phyloP scores from a whole-genome alignment of 2,113 vertebrate genomes.

The Crotophaga sulcirostris region DNA sequence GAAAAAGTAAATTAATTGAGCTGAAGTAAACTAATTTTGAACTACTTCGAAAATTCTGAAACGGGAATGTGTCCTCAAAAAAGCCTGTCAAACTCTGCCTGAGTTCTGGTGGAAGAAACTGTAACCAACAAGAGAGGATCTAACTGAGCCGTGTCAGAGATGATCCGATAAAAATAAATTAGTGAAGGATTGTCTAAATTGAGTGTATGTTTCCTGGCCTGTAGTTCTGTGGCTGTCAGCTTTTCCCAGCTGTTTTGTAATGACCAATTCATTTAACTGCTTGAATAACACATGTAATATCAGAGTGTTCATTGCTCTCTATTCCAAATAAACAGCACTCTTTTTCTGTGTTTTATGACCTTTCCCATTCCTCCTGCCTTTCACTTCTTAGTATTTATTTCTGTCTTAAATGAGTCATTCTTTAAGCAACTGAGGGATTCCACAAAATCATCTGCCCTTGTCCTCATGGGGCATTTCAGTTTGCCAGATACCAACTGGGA shows the following conservation, averaged over 20 bases:
- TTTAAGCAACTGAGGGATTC: no score
- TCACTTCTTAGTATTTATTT: neutral
- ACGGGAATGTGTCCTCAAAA: neutral
- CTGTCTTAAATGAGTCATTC: neutral
- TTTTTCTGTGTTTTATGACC: neutral
- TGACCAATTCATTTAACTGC: neutral
- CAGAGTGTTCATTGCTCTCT: neutral
- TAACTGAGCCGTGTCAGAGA: neutral
- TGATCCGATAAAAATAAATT: neutral
- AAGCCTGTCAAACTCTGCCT: neutral
- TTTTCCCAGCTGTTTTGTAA: neutral
- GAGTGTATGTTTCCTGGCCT: neutral
- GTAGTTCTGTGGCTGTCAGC: neutral
- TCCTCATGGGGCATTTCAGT: no score
- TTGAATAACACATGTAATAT: neutral
- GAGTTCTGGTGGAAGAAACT: neutral
- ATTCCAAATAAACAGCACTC: rapidly evolving
- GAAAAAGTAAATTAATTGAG: neutral
- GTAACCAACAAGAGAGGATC: neutral
- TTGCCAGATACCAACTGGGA: no score
- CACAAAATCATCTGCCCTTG: no score
- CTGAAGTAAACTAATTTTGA: neutral
- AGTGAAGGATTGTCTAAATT: neutral
- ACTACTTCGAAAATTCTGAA: neutral
- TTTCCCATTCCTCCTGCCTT: neutral